Percentiles rank a stretch among this genome's conserved stretches.
These are phyloP conservation scores for Mythimna vitellina DNA, from an alignment of 2,888 invertebrate species.

Conservation along the genomic window DNA sequence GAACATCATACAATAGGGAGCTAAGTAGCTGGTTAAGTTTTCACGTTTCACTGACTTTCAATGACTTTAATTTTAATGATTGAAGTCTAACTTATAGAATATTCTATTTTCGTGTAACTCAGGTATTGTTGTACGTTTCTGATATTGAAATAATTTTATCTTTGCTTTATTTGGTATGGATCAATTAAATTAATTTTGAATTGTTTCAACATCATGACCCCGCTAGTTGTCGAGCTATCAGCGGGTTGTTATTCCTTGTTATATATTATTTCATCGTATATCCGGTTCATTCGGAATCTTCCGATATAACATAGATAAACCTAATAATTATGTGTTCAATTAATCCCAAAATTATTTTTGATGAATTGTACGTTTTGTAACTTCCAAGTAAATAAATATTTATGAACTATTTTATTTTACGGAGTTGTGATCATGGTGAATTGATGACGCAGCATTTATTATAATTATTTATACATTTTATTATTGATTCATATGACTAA, in stretches of 20 bases:
- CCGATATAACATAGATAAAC: neutral
- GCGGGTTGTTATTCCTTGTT: conserved; percentile 13
- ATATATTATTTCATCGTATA: conserved; percentile 13
- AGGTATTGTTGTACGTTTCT: neutral
- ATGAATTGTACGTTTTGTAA: too few species aligned
- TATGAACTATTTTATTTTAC: neutral
- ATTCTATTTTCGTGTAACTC: conserved; percentile 2
- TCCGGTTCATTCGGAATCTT: conserved; percentile 36
- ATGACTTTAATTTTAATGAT: conserved; percentile 5
- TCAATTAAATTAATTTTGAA: conserved; percentile 1
- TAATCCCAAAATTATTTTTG: neutral
- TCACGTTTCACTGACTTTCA: conserved; percentile 12
- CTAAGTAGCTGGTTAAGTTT: conserved; percentile 13
- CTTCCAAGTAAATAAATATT: conserved; percentile 2
- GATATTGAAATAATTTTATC: neutral
- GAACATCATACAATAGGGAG: conserved; percentile 25
- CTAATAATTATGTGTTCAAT: neutral
- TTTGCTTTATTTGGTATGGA: neutral
- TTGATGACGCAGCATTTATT: conserved; percentile 10
- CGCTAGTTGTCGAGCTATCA: conserved; percentile 18
- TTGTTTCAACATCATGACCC: conserved; percentile 41
- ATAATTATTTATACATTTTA: neutral
- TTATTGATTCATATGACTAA: neutral
- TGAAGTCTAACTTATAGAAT: neutral
- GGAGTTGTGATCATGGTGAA: neutral